Evolutionary conservation across 1,140 invertebrate genomes (phyloP).

Genomic region (Sycophaga agraensis): DNA sequence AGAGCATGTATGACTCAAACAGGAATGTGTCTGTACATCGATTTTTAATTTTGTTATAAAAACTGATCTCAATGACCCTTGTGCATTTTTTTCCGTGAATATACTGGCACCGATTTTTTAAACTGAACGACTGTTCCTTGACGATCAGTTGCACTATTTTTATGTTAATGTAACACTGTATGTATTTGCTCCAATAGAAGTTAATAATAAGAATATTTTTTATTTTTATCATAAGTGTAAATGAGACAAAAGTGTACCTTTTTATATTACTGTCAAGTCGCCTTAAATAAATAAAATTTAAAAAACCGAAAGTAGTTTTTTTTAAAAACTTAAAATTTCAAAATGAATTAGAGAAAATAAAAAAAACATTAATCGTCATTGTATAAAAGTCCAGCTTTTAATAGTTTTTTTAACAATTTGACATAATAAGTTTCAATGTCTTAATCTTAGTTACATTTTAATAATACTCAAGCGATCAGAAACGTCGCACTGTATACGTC

Average conservation of each 20-base stretch:
- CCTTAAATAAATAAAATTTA: constrained; percentile 46
- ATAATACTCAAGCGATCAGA: constrained; percentile 17
- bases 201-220: constrained; percentile 41
- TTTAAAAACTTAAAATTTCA: neutral
- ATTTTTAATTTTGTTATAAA: constrained; percentile 4
- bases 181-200: constrained; percentile 42
- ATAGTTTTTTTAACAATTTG: constrained; percentile 35
- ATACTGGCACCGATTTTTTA: constrained; percentile 5
- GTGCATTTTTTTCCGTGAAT: constrained; percentile 8
- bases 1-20: neutral
- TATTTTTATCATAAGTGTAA: constrained; percentile 44
- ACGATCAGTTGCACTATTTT: constrained; percentile 35
- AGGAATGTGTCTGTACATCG: neutral
- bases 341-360: neutral
- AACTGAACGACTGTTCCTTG: neutral
- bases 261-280: constrained; percentile 48
- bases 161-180: constrained; percentile 40
- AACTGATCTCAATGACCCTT: constrained; percentile 12
- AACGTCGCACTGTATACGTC: constrained; percentile 2
- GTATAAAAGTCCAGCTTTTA: constrained; percentile 43
- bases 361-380: constrained; percentile 1
- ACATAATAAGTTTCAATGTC: constrained; percentile 25
- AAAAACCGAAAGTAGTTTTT: constrained; percentile 21
- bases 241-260: constrained; percentile 44
- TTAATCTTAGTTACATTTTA: constrained; percentile 17